Base-by-base conservation (phyloP, 2,888 invertebrate genomes). In the Seira ritae region DNA sequence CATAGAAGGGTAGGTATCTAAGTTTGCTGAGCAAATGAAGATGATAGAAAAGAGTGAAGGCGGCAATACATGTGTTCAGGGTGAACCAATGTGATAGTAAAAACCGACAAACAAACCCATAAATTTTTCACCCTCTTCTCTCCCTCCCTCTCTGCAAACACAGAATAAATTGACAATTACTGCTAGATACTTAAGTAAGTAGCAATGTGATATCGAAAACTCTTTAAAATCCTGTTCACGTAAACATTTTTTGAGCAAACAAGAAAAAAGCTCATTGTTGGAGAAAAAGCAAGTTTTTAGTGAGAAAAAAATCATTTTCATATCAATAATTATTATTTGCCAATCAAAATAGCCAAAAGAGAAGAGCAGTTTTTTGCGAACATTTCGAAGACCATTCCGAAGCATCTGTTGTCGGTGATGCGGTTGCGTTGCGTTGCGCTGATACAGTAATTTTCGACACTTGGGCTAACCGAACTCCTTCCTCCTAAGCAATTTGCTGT, bases 71-170 rank as follows among this genome's bases (percentile, higher is more conserved):
- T 69, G 66, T 80, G 80, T 80, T 74, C 73, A 68, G 68, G 23
- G 69, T 42, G 17, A 62, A 60, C 15, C 42, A 42, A 69, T 69
- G 20, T 31, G 31, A 78, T 22, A 19, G 46, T 19, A 68, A 42
- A 80, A 80, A 80, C 80, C 80, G 80, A 80, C 80, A 80, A 80
- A 80, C 23, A 80, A 65, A 74, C 66, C 60, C 73, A 80, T 80
- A 80, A 80, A 80, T 74, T 72, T 42, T 42, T 67, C 24, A 46
- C 50, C 31, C 46, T 70, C 70, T n/a, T 24, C 10, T 20, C 20
- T 62, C 62, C 62, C 62, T 62, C 62, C 62, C n/a, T 62, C 62
- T 62, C 62, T 19, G 20, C 62, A 62, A 62, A 62, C 62, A 62
- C n/a, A 20, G 62, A 62, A 62, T 62, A 62, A 62, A 62, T 62